Conservation (phyloP, 2,888 invertebrate genomes). For the Aphidius colemani region DNA sequence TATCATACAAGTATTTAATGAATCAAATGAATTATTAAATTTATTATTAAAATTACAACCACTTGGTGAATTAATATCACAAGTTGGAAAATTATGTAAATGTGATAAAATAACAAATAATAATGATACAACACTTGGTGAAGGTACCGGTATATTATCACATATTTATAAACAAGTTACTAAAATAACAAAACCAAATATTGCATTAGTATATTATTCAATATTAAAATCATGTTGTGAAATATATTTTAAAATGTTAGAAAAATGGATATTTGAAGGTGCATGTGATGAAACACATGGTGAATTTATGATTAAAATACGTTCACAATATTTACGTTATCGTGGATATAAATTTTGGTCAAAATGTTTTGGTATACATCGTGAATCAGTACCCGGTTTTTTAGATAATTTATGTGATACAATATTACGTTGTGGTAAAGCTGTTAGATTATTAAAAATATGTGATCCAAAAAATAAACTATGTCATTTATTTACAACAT, state of each 20-base stretch:
- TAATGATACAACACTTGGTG: conserved; percentile 39
- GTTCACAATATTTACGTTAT: conserved; percentile 69
- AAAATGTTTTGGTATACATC: conserved; percentile 65
- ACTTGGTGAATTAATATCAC: conserved; percentile 45
- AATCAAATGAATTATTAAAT: conserved; percentile 39
- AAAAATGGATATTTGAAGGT: conserved; percentile 86
- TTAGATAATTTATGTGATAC: conserved; percentile 67
- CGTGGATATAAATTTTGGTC: conserved; percentile 72
- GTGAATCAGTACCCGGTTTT: conserved; percentile 69
- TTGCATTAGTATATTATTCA: conserved; percentile 65
- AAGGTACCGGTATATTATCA: conserved; percentile 68
- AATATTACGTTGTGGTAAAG: conserved; percentile 77
- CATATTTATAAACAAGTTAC: conserved; percentile 70
- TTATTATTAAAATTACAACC: conserved; percentile 45
- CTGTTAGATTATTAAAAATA: conserved; percentile 71
- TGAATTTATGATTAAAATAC: conserved; percentile 83
- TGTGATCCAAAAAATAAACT: conserved; percentile 71
- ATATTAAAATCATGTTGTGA: conserved; percentile 65
- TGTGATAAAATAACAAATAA: conserved; percentile 38
- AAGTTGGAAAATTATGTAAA: conserved; percentile 50
- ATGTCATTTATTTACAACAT: conserved; percentile 62
- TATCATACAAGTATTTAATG: conserved; percentile 43
- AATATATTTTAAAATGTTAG: conserved; percentile 71
- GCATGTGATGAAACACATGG: conserved; percentile 77
- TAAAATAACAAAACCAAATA: conserved; percentile 64